Percentiles rank a stretch among this genome's conserved stretches.
These are phyloP conservation scores for Ataeniobius toweri DNA, from an alignment of 2,797 vertebrate genomes.

Conservation along the genomic window DNA sequence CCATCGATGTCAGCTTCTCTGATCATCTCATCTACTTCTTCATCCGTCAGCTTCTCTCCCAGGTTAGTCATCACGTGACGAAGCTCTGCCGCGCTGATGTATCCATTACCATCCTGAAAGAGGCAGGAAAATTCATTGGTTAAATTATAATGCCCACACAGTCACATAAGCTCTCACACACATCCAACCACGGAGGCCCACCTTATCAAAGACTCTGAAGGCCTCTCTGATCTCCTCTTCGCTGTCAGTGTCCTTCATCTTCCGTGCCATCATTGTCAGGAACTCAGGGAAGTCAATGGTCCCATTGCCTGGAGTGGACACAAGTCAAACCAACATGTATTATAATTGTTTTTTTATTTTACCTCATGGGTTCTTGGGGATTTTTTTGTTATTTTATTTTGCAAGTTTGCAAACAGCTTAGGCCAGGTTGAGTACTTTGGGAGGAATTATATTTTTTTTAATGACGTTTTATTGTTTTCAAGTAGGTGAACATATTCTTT, in stretches of 20 bases:
- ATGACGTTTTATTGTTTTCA: neutral
- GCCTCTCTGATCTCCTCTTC: conserved; percentile 98
- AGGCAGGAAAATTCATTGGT: conserved; percentile 2
- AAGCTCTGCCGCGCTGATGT: conserved; percentile 95
- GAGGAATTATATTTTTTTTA: neutral
- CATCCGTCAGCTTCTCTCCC: conserved; percentile 97
- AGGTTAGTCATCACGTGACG: conserved; percentile 99
- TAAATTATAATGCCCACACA: neutral
- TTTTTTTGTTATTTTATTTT: neutral
- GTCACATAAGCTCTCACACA: neutral
- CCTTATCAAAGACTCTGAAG: conserved; percentile 99
- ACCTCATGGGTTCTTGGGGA: neutral
- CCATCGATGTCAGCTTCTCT: conserved; percentile 98
- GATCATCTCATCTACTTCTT: conserved; percentile 99
- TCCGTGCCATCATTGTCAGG: conserved; percentile 98
- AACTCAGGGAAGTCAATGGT: conserved; percentile 99
- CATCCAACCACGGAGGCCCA: conserved; percentile 31
- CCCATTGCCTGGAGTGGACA: conserved; percentile 86
- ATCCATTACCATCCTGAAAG: conserved; percentile 93
- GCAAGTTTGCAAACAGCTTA: neutral
- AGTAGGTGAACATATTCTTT: neutral
- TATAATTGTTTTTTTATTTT: neutral
- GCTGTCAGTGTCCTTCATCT: conserved; percentile 99
- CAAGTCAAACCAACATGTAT: neutral
- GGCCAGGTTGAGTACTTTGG: neutral